Percentiles rank a stretch among this genome's conserved stretches.
These are phyloP conservation scores for Pica pica DNA, from an alignment of 2,113 vertebrate species.

Conservation along the genomic window DNA sequence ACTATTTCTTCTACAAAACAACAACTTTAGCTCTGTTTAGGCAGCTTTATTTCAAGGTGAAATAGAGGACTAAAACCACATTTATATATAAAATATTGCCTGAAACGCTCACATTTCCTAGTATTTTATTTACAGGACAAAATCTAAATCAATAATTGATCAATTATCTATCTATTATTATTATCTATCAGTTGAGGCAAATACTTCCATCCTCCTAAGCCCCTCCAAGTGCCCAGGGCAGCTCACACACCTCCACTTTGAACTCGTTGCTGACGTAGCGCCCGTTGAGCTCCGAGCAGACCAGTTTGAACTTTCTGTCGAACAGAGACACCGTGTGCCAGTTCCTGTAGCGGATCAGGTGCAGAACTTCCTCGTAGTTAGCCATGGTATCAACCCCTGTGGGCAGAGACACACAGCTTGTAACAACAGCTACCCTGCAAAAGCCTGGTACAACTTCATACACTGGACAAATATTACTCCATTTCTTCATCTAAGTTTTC, in stretches of 20 bases:
- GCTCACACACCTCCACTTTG: slow-evolving; percentile 86
- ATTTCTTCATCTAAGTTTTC: rapidly evolving
- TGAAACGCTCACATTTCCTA: rapidly evolving
- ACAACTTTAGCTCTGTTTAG: not conserved
- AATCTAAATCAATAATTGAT: too few relatives aligned
- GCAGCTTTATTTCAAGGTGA: not conserved
- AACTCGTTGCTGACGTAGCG: slow-evolving; percentile 98
- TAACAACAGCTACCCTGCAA: not conserved
- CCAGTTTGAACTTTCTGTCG: slow-evolving; percentile 92
- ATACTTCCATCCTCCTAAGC: not conserved
- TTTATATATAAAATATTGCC: not conserved
- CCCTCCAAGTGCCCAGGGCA: rapidly evolving
- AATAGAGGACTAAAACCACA: not conserved
- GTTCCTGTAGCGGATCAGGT: slow-evolving; percentile 90
- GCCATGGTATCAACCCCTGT: slow-evolving; percentile 94
- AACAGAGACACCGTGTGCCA: slow-evolving; percentile 88
- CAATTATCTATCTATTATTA: too few relatives aligned
- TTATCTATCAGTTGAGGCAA: not conserved
- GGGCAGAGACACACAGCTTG: not conserved
- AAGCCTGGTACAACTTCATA: rapidly evolving
- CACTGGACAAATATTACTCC: rapidly evolving
- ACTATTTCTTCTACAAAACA: not conserved
- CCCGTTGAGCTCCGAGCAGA: slow-evolving; percentile 95
- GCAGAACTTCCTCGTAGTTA: slow-evolving; percentile 90
- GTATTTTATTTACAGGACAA: not conserved